phyloP scores from a whole-genome alignment of 2,113 vertebrate genomes.

The Callipepla squamata region DNA sequence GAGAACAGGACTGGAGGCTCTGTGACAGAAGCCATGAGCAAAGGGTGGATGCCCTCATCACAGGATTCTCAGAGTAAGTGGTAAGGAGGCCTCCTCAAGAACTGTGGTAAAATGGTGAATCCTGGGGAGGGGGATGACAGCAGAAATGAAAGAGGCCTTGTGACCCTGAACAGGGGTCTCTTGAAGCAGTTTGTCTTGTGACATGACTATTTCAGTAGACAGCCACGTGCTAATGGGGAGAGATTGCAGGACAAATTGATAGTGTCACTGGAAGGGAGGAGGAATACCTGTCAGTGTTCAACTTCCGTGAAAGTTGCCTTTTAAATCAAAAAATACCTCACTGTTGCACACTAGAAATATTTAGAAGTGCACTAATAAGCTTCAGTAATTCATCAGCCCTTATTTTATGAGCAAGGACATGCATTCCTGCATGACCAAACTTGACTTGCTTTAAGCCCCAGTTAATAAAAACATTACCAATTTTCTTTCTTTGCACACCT shows the following conservation, averaged over 20 bases:
- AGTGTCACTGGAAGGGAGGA: rapidly evolving
- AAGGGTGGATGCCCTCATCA: neutral
- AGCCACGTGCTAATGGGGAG: neutral
- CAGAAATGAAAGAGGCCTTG: neutral
- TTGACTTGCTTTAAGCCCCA: neutral
- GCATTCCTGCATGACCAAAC: neutral
- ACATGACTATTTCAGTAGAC: neutral
- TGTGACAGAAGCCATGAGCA: neutral
- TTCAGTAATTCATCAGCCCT: neutral
- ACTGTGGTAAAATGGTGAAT: rapidly evolving
- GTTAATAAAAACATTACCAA: neutral
- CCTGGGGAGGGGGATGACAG: rapidly evolving
- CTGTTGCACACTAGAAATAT: neutral
- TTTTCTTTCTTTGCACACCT: neutral
- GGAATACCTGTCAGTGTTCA: neutral
- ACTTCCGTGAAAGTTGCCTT: neutral
- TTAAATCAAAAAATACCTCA: neutral
- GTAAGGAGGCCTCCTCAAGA: neutral
- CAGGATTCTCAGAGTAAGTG: neutral
- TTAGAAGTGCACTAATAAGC: neutral
- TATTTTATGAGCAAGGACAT: neutral
- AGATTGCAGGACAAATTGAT: neutral
- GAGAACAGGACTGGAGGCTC: neutral
- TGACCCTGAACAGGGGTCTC: neutral
- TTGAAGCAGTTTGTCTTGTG: neutral